These are phyloP conservation scores for Euthynnus affinis DNA, from an alignment of 2,797 vertebrate species.

Conservation along the genomic window DNA sequence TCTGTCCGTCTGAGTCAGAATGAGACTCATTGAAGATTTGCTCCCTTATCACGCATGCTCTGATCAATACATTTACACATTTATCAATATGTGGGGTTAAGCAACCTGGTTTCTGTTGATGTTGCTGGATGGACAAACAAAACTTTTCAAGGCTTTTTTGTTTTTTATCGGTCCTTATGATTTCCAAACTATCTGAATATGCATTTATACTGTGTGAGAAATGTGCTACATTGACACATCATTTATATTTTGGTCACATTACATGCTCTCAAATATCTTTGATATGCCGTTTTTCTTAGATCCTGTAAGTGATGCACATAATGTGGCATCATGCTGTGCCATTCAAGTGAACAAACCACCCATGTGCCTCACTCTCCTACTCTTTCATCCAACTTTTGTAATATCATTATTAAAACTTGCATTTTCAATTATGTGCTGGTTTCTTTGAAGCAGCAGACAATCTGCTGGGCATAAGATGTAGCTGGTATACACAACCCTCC, in stretches of 20 bases:
- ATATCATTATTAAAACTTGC: constrained; percentile 52
- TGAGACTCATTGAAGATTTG: constrained; percentile 33
- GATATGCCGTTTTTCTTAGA: constrained; percentile 30
- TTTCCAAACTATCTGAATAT: background rate
- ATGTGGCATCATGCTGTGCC: constrained; percentile 32
- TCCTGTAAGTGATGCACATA: constrained; percentile 45
- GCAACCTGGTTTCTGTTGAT: constrained; percentile 1
- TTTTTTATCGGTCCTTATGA: background rate
- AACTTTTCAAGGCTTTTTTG: background rate
- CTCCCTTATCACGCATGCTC: constrained; percentile 30
- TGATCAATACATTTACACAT: constrained; percentile 41
- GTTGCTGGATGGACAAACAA: constrained; percentile 1
- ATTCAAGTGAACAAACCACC: constrained; percentile 45
- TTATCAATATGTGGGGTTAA: background rate
- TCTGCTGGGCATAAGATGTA: constrained; percentile 36
- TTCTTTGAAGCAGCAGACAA: constrained; percentile 38
- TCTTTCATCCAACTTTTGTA: constrained; percentile 46
- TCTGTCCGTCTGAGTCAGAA: constrained; percentile 37
- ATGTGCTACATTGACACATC: constrained; percentile 35
- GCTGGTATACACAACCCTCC: constrained; percentile 29
- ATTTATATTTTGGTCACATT: constrained; percentile 46
- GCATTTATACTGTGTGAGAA: background rate
- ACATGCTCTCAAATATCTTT: constrained; percentile 37
- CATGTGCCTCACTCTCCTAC: background rate
- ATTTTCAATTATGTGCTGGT: constrained; percentile 50